Evolutionary conservation across 2,888 invertebrate species (phyloP).

Genomic region (Notodonta dromedarius): DNA sequence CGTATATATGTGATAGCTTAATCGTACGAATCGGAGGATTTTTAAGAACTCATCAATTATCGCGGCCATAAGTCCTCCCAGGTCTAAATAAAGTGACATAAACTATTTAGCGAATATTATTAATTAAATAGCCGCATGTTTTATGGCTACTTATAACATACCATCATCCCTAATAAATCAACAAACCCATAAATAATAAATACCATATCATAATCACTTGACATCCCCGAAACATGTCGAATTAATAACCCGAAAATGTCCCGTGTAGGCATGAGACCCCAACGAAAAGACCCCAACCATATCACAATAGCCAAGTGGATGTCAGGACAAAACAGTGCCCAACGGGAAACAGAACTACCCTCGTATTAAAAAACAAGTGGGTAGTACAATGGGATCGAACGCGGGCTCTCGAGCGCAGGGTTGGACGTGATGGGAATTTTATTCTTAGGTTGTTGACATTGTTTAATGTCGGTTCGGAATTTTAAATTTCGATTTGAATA

Average conservation of each 20-base stretch:
- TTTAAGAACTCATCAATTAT: no score
- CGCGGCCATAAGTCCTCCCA: no score
- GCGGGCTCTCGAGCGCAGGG: constrained; percentile 71
- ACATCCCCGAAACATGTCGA: constrained; percentile 59
- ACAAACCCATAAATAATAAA: constrained; percentile 23
- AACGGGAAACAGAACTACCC: constrained; percentile 80
- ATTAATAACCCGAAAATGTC: constrained; percentile 60
- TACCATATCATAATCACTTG: constrained; percentile 57
- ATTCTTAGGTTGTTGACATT: constrained; percentile 47
- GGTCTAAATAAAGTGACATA: no score
- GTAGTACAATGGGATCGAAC: constrained; percentile 76
- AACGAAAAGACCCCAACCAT: constrained; percentile 16
- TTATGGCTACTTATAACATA: background rate
- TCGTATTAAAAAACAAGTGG: constrained; percentile 81
- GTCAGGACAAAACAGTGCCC: constrained; percentile 76
- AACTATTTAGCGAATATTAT: background rate
- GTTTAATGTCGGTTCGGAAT: constrained; percentile 25
- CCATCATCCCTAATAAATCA: background rate
- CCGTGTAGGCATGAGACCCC: constrained; percentile 22
- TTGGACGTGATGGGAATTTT: constrained; percentile 72
- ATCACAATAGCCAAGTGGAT: constrained; percentile 59
- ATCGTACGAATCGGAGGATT: no score
- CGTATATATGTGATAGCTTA: no score
- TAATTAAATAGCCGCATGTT: background rate
- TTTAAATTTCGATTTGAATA: constrained; percentile 21